phyloP scores from a whole-genome alignment of 2,797 vertebrate genomes.

The Microctenopoma lineatum region DNA sequence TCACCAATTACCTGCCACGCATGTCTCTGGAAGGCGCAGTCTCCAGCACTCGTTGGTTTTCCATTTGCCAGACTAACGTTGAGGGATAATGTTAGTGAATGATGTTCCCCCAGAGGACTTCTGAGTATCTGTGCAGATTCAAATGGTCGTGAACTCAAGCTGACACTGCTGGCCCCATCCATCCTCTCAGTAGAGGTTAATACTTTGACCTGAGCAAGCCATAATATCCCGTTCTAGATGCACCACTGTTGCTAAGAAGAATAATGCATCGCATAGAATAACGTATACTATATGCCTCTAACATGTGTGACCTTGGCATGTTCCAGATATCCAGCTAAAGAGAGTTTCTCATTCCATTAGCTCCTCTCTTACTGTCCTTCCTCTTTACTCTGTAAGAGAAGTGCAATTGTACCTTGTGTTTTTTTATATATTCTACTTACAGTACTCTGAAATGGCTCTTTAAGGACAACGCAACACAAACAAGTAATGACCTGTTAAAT shows the following conservation, averaged over 20 bases:
- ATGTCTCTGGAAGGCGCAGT: no score
- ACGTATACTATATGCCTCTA: conserved; percentile 35
- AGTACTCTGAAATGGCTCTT: conserved; percentile 77
- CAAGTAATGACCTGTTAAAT: conserved; percentile 44
- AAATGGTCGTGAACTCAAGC: conserved; percentile 10
- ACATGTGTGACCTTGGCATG: conserved; percentile 47
- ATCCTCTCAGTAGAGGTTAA: conserved; percentile 38
- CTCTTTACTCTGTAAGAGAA: conserved; percentile 74
- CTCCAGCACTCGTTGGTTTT: background rate
- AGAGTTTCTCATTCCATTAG: conserved; percentile 28
- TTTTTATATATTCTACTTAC: conserved; percentile 53
- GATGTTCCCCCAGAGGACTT: conserved; percentile 3
- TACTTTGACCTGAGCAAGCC: conserved; percentile 62
- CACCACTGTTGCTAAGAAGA: conserved; percentile 40
- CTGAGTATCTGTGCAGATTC: conserved; percentile 6
- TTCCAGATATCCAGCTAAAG: conserved; percentile 43
- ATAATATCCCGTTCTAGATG: conserved; percentile 52
- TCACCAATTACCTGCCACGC: no score
- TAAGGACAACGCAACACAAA: conserved; percentile 77
- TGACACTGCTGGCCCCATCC: conserved; percentile 77
- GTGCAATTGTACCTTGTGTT: conserved; percentile 85
- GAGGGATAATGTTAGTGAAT: conserved; percentile 22
- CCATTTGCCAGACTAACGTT: conserved; percentile 5
- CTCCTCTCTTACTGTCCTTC: conserved; percentile 29
- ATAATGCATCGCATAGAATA: conserved; percentile 27